Conservation (phyloP, 37 sponge, comb jelly and placozoan species). For the Cladorhizidae sp. region DNA sequence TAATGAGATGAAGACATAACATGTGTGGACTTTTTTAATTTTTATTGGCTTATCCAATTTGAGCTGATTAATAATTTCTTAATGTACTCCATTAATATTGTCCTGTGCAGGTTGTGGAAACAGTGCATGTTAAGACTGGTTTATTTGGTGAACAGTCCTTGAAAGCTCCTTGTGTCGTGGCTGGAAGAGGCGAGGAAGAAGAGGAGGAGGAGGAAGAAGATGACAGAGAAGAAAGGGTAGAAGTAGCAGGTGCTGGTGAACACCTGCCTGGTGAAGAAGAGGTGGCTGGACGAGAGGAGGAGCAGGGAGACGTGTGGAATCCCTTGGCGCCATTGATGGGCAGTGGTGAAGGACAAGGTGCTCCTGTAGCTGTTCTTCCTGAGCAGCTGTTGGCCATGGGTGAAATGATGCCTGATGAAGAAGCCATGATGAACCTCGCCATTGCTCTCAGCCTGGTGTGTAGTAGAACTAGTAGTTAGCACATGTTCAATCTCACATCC, state of each 20-base stretch:
- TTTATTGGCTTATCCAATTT: too few species aligned
- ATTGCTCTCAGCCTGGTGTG: constrained; percentile 72
- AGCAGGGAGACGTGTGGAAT: too few species aligned
- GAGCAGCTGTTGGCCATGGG: constrained; percentile 69
- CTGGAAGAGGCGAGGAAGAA: not conserved
- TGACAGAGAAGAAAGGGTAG: too few species aligned
- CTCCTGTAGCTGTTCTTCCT: constrained; percentile 20
- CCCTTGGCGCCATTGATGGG: not conserved
- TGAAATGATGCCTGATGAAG: constrained; percentile 70
- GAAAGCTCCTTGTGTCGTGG: not conserved
- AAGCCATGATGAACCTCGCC: constrained; percentile 92
- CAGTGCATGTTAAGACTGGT: too few species aligned
- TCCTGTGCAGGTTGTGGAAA: too few species aligned
- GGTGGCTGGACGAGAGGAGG: not conserved
- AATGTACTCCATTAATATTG: too few species aligned
- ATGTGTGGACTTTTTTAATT: too few species aligned
- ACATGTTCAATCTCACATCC: too few species aligned
- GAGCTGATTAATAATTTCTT: too few species aligned
- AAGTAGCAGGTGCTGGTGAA: too few species aligned
- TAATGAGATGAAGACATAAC: too few species aligned
- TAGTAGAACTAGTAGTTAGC: not conserved
- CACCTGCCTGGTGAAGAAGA: not conserved
- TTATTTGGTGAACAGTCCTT: too few species aligned
- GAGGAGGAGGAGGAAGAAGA: constrained; percentile 33
- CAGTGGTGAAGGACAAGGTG: constrained; percentile 11